Evolutionary conservation across 2,888 invertebrate species (phyloP), one percentile per base, ranked within the genome.

Genomic region (Phalangium opilio): DNA sequence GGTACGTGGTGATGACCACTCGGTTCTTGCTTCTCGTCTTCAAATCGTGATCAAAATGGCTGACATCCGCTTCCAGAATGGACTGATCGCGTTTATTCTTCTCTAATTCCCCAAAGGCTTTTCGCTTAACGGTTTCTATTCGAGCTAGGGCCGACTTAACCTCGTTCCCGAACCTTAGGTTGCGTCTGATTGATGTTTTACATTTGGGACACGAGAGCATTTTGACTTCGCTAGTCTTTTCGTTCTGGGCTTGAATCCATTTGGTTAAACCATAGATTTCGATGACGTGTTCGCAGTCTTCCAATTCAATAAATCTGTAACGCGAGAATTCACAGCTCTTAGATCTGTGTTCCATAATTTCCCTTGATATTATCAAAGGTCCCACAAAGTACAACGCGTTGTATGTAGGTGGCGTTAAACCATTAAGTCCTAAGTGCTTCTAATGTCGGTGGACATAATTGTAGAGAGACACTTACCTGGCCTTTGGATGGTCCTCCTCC

Each of bases 91-190:
- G n/a, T 12, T 14, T 34, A 36, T 48, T 46, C 8, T 45, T 39
- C 10, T 36, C 10, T 11, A 36, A 21, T 32, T 56, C 44, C 8
- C 62, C 62, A 53, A 57, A 62, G 10, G 58, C 45, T 36, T 59
- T 59, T 10, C 20, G 49, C 50, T 64, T 64, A 1, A 69, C 65
- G 8, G 52, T 43, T 47, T 62, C 59, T 20, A 70, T 63, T 47
- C 68, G 63, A 17, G 48, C 42, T 7, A 65, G 55, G 3, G 60
- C 69, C 67, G 45, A 48, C 50, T 67, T 67, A 11, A 78, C 67
- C 2, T 67, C 53, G 50, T 74, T 70, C 50, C 73, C 73, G 62
- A 75, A 79, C 14, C 77, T 69, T 39, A 66, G 64, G 2, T 73
- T 75, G 55, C 69, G 71, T 14, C 73, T 65, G 12, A 80, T 74